Conservation (phyloP, 2,888 invertebrate species). For the Thysanoteuthis rhombus region DNA sequence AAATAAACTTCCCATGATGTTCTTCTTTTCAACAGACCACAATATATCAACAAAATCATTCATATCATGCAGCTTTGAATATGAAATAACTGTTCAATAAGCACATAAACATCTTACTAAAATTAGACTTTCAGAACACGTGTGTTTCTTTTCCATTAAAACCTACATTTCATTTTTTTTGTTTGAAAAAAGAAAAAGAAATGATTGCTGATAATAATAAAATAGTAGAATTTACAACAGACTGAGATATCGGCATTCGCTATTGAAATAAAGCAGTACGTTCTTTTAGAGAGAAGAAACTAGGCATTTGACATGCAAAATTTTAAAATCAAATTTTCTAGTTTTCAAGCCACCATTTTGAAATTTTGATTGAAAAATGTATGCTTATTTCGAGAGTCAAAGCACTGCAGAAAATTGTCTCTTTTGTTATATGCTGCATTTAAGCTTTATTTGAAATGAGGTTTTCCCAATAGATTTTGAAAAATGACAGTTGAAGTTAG, state of each 20-base stretch:
- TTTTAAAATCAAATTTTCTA: neutral
- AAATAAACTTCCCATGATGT: neutral
- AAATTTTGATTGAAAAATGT: neutral
- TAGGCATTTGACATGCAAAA: neutral
- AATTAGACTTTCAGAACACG: neutral
- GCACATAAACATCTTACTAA: neutral
- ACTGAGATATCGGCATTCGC: neutral
- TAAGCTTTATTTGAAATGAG: neutral
- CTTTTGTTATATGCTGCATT: slow-evolving; percentile 12
- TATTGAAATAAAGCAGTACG: neutral
- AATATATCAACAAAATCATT: neutral
- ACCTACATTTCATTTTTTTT: neutral
- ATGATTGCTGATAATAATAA: neutral
- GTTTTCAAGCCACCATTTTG: neutral
- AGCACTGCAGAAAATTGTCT: neutral
- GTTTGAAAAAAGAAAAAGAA: neutral
- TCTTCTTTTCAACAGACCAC: neutral
- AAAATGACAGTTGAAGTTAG: neutral
- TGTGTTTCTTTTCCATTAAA: neutral
- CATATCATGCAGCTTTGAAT: neutral
- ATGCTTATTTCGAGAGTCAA: neutral
- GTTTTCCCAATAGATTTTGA: slow-evolving; percentile 12
- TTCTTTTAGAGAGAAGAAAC: neutral
- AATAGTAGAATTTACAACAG: neutral
- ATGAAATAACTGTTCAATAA: neutral